Percentiles rank a stretch among this genome's conserved stretches.
Evolutionary conservation across 1,140 invertebrate species (phyloP).

Genomic region (Tetragnatha versicolor): DNA sequence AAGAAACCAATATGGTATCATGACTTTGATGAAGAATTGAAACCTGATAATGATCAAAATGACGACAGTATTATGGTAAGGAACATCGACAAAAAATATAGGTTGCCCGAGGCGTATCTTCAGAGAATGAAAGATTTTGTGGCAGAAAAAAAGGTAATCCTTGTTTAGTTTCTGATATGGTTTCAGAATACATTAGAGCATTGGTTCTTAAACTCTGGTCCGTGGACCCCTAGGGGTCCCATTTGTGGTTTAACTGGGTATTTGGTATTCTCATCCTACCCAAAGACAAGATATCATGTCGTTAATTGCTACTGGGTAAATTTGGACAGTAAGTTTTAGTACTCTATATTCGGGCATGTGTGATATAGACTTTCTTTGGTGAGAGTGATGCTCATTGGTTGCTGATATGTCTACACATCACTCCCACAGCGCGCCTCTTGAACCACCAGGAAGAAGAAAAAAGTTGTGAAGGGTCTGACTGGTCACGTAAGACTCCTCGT

Average conservation of each 20-base stretch:
- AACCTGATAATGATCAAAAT: conserved; percentile 17
- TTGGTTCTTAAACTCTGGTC: no score
- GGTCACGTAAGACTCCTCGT: no score
- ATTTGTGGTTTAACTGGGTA: not conserved
- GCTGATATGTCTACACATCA: no score
- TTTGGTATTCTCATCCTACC: not conserved
- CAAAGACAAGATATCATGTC: not conserved
- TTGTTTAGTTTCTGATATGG: not conserved
- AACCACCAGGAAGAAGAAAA: no score
- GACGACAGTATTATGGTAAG: conserved; percentile 32
- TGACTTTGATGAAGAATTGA: conserved; percentile 16
- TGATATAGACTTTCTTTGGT: no score
- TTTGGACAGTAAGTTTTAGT: no score
- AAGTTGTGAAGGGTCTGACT: no score
- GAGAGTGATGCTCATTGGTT: no score
- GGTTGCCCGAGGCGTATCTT: conserved; percentile 15
- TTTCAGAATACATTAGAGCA: no score
- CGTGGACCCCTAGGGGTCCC: no score
- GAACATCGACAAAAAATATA: conserved; percentile 29
- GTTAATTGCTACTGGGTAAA: not conserved
- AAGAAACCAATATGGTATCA: conserved; percentile 40
- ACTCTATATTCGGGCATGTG: no score
- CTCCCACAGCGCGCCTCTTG: no score
- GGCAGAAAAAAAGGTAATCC: conserved; percentile 37
- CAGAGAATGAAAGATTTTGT: conserved; percentile 32